phyloP scores from a whole-genome alignment of 2,888 invertebrate species.

The Prionchulus punctatus region DNA sequence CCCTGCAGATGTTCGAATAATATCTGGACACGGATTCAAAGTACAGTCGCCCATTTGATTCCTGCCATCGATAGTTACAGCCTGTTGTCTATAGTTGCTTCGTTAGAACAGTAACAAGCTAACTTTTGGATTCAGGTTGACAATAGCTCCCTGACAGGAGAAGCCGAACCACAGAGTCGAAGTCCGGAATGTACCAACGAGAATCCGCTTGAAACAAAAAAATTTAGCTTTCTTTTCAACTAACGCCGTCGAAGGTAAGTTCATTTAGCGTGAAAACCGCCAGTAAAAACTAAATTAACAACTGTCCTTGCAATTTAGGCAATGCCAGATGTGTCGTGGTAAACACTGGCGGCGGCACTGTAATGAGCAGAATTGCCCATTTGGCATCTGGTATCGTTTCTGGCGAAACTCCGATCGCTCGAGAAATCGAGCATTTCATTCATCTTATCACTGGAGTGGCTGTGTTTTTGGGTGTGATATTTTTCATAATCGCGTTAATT shows the following conservation, averaged over 20 bases:
- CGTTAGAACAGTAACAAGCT: too few species aligned
- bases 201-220: conserved; percentile 80
- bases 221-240: conserved; percentile 89
- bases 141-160: conserved; percentile 84
- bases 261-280: too few species aligned
- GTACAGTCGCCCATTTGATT: conserved; percentile 20
- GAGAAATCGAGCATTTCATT: conserved; percentile 97
- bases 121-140: conserved; percentile 47
- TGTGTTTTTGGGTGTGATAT: conserved; percentile 49
- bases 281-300: too few species aligned
- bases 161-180: conserved; percentile 83
- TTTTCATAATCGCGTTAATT: conserved; percentile 85
- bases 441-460: conserved; percentile 53
- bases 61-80: background rate
- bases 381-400: conserved; percentile 81
- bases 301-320: conserved; percentile 22
- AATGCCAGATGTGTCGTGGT: conserved; percentile 76
- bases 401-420: conserved; percentile 93
- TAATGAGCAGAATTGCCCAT: conserved; percentile 89
- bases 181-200: conserved; percentile 77
- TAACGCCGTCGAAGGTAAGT: conserved; percentile 78
- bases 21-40: conserved; percentile 88
- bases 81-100: too few species aligned
- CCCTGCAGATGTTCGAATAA: conserved; percentile 89
- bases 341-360: conserved; percentile 83